phyloP scores from a whole-genome alignment of 2,888 invertebrate species.

The Rapana venosa region DNA sequence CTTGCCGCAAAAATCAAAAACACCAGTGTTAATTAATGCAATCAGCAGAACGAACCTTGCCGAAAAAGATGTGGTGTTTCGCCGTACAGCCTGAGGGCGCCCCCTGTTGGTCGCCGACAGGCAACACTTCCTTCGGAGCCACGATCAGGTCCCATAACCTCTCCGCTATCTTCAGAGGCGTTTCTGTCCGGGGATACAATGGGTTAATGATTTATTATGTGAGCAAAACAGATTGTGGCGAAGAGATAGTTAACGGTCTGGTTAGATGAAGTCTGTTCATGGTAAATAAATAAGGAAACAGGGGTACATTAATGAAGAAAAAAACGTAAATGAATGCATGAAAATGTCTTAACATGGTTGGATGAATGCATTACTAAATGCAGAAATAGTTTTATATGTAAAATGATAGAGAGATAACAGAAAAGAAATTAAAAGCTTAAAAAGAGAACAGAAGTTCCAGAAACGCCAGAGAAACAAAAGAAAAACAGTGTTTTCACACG shows the following conservation, averaged over 20 bases:
- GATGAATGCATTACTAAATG: too few relatives aligned
- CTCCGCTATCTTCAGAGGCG: background rate
- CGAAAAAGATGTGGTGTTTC: conserved; percentile 19
- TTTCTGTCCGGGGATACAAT: background rate
- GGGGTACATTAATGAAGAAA: background rate
- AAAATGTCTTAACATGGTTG: background rate
- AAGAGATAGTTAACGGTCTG: too few relatives aligned
- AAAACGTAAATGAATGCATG: background rate
- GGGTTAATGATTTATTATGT: too few relatives aligned
- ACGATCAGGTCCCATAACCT: background rate
- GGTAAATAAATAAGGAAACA: background rate
- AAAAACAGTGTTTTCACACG: background rate
- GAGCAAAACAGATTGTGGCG: too few relatives aligned
- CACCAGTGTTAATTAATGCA: background rate
- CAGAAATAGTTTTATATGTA: too few relatives aligned
- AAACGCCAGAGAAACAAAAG: background rate
- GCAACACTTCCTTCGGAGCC: background rate
- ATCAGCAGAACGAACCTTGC: background rate
- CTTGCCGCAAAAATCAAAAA: background rate
- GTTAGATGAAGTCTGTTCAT: too few relatives aligned
- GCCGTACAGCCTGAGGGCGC: background rate
- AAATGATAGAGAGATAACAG: background rate
- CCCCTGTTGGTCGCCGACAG: background rate
- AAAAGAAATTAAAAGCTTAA: background rate
- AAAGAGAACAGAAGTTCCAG: background rate